Conservation (phyloP, 2,113 vertebrate species). For the Aldabrachelys gigantea region DNA sequence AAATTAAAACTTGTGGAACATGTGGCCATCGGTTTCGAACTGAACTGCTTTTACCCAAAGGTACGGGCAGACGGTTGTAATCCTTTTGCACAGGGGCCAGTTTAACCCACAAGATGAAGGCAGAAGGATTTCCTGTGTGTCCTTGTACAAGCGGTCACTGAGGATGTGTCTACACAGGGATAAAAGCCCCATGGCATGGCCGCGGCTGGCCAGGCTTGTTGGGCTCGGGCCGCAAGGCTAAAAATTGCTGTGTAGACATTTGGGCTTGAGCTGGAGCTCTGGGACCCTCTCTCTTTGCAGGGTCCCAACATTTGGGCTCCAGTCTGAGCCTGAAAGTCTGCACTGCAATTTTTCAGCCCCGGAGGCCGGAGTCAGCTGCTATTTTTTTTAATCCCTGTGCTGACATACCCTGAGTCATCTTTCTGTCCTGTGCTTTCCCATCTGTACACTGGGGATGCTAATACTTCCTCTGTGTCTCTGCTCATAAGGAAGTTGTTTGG, state of each 20-base stretch:
- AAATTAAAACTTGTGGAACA: slow-evolving; percentile 55
- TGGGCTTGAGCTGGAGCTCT: neutral
- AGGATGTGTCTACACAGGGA: neutral
- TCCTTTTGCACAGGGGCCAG: fast-evolving
- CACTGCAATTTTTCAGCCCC: neutral
- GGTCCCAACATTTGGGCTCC: neutral
- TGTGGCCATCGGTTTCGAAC: slow-evolving; percentile 62
- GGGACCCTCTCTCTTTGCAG: neutral
- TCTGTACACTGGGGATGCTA: neutral
- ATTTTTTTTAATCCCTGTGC: neutral
- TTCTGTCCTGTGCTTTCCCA: neutral
- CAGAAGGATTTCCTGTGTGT: neutral
- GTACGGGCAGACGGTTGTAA: neutral
- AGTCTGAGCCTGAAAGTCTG: neutral
- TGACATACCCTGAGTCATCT: neutral
- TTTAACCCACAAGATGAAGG: neutral
- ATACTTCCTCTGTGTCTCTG: neutral
- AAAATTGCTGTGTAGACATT: neutral
- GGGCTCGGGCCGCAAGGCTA: neutral
- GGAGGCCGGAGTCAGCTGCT: neutral
- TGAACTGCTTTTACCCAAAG: slow-evolving; percentile 77
- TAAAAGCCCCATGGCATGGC: neutral
- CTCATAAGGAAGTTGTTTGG: neutral
- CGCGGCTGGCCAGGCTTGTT: neutral
- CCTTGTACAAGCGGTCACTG: neutral